phyloP scores from a whole-genome alignment of 2,888 invertebrate species.

The Petrolisthes manimaculis region DNA sequence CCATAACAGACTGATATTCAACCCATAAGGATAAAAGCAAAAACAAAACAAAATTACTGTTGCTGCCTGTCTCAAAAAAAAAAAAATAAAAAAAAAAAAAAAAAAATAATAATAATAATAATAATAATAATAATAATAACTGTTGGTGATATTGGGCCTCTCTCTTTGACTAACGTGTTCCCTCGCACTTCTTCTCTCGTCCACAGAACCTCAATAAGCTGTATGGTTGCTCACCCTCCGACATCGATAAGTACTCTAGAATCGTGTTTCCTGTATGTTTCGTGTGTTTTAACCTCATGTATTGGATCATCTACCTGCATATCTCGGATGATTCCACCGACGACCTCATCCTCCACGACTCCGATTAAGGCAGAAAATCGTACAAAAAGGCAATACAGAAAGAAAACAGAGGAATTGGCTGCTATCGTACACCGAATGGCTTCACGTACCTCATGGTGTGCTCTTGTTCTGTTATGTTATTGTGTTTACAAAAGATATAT shows the following conservation, averaged over 20 bases:
- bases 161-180: not conserved
- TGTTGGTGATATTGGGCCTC: not conserved
- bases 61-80: not conserved
- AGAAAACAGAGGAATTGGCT: conserved; percentile 20
- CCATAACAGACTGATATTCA: no score
- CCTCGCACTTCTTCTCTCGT: not conserved
- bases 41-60: not conserved
- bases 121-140: not conserved
- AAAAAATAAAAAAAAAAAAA: not conserved
- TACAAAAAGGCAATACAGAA: conserved; percentile 38
- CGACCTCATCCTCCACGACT: conserved; percentile 79
- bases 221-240: conserved; percentile 91
- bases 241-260: conserved; percentile 98
- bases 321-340: conserved; percentile 96
- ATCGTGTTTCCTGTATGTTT: conserved; percentile 98
- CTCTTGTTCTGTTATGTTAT: not conserved
- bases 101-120: not conserved
- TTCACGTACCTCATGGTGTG: not conserved
- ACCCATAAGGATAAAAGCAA: not conserved
- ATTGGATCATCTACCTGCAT: conserved; percentile 97
- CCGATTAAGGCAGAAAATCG: conserved; percentile 28
- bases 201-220: conserved; percentile 78
- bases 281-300: conserved; percentile 98
- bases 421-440: not conserved
- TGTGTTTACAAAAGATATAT: conserved; percentile 5